phyloP scores from a whole-genome alignment of 2,888 invertebrate genomes.

The Plebejus argus region DNA sequence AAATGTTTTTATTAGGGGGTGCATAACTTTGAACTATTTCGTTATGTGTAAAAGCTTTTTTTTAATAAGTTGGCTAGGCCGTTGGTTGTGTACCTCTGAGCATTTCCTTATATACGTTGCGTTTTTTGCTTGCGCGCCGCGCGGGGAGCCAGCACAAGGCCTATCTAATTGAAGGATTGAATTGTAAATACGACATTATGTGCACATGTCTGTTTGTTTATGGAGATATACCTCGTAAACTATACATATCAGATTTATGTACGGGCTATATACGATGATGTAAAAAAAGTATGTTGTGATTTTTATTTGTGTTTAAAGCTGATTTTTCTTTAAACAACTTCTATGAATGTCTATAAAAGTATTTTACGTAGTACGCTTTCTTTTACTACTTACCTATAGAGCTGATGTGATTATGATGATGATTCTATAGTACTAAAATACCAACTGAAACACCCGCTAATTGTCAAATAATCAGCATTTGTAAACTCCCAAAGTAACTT shows the following conservation, averaged over 20 bases:
- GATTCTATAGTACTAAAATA: background rate
- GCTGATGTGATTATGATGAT: background rate
- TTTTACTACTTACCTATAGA: too few relatives aligned
- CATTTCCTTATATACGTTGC: constrained; percentile 42
- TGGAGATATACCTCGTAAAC: constrained; percentile 23
- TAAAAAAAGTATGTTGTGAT: background rate
- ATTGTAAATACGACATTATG: constrained; percentile 52
- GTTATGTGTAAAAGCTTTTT: too few relatives aligned
- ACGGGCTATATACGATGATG: background rate
- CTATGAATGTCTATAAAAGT: too few relatives aligned
- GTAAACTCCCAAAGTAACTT: background rate
- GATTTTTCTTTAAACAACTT: background rate
- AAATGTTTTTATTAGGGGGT: too few relatives aligned
- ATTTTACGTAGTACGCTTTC: too few relatives aligned
- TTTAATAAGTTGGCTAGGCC: background rate
- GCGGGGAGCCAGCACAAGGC: constrained; percentile 53
- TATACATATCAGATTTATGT: constrained; percentile 25
- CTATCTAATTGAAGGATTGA: constrained; percentile 56
- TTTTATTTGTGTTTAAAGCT: background rate
- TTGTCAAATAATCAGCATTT: constrained; percentile 10
- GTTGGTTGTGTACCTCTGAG: constrained; percentile 18
- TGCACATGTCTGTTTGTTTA: constrained; percentile 38
- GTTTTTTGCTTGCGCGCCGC: constrained; percentile 51
- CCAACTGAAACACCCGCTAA: background rate
- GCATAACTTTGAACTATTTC: too few relatives aligned